Conservation (phyloP, 2,113 vertebrate genomes). For the Elachura formosa region DNA sequence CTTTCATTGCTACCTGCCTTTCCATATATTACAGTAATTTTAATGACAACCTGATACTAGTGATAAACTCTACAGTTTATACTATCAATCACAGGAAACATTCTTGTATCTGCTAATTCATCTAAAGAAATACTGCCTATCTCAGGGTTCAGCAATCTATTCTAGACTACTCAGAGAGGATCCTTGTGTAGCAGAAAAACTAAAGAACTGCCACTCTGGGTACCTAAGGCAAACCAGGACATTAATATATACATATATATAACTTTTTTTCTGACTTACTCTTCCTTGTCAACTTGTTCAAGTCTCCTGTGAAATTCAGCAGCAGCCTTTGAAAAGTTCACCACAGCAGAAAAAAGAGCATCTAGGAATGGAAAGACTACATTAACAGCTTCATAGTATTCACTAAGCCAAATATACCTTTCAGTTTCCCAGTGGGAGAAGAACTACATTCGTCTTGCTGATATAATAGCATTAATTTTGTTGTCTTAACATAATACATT, state of each 20-base stretch:
- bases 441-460: not conserved
- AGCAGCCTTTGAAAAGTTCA: slow-evolving; percentile 83
- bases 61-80: not conserved
- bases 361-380: slow-evolving; percentile 65
- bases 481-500: not conserved
- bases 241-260: too few species aligned
- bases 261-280: slow-evolving; percentile 72
- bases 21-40: not conserved
- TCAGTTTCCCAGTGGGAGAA: not conserved
- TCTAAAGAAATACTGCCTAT: not conserved
- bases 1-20: not conserved
- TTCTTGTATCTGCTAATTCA: not conserved
- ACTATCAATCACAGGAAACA: not conserved
- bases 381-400: not conserved
- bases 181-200: not conserved
- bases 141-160: not conserved
- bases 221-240: not conserved
- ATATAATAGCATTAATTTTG: not conserved
- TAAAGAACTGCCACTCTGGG: not conserved
- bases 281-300: slow-evolving; percentile 71
- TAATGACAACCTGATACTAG: not conserved
- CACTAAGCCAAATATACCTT: not conserved
- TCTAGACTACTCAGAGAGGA: not conserved
- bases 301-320: slow-evolving; percentile 80
- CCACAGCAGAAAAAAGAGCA: slow-evolving; percentile 84